A percentile compares a stretch with the other conserved stretches of the same genome.
These are phyloP conservation scores for Pogonomyrmex californicus DNA, from an alignment of 1,140 invertebrate genomes.

Conservation along the genomic window DNA sequence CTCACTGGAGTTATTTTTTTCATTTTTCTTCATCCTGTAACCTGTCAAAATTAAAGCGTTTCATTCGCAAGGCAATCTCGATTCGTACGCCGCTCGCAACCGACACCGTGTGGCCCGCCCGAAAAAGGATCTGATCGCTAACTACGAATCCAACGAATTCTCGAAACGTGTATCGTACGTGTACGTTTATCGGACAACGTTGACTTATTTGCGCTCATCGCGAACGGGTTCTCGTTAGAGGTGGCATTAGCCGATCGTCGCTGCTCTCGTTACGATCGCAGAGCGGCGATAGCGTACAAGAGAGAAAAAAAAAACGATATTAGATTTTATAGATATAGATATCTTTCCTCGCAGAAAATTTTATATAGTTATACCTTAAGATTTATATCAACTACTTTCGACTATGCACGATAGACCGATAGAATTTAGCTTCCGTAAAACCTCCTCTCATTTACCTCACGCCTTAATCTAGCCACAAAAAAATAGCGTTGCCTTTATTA, in stretches of 20 bases:
- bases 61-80: slow-evolving; percentile 48
- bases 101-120: background rate
- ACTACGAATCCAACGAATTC: slow-evolving; percentile 10
- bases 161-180: too few relatives aligned
- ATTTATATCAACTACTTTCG: slow-evolving; percentile 41
- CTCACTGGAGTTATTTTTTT: background rate
- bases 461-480: slow-evolving; percentile 63
- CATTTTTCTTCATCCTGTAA: slow-evolving; percentile 10
- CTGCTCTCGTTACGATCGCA: slow-evolving; percentile 2
- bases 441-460: slow-evolving; percentile 18
- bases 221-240: background rate
- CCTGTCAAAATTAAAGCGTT: slow-evolving; percentile 44
- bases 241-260: background rate
- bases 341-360: slow-evolving; percentile 38
- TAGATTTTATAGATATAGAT: slow-evolving; percentile 34
- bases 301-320: too few relatives aligned
- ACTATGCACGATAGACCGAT: slow-evolving; percentile 42
- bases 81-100: slow-evolving; percentile 29
- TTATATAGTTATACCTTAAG: slow-evolving; percentile 14
- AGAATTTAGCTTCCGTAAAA: slow-evolving; percentile 42
- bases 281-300: slow-evolving; percentile 30
- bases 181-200: background rate
- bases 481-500: slow-evolving; percentile 63
- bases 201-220: background rate
- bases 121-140: slow-evolving; percentile 9